phyloP scores from a whole-genome alignment of 1,140 invertebrate species.

The Maniola jurtina region DNA sequence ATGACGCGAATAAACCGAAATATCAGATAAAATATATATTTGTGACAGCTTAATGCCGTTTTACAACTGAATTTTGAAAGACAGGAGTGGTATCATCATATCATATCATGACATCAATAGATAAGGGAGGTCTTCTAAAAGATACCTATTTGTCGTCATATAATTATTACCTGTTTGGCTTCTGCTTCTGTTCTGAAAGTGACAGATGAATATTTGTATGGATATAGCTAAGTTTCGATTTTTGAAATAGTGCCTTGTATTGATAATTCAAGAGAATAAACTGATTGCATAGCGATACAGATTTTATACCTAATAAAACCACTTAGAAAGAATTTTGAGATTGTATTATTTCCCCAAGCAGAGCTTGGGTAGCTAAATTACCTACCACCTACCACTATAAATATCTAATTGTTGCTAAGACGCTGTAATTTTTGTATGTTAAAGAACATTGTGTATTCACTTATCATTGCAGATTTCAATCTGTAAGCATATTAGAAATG shows the following conservation, averaged over 20 bases:
- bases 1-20: constrained; percentile 24
- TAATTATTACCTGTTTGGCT: neutral
- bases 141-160: neutral
- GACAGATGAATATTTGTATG: too few species aligned
- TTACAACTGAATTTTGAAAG: constrained; percentile 28
- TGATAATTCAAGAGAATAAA: too few species aligned
- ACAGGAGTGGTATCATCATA: constrained; percentile 1
- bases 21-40: constrained; percentile 21
- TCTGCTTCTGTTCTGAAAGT: too few species aligned
- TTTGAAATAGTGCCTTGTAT: too few species aligned
- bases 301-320: too few species aligned
- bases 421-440: neutral
- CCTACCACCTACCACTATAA: too few species aligned
- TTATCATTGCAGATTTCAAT: neutral
- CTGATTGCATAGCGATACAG: too few species aligned
- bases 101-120: neutral
- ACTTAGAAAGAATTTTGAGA: too few species aligned
- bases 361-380: too few species aligned
- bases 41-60: constrained; percentile 30
- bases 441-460: neutral
- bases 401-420: too few species aligned
- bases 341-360: too few species aligned
- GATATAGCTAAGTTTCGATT: too few species aligned
- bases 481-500: constrained; percentile 1
- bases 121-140: neutral